These are phyloP conservation scores for Phacellophora camtschatica DNA, from an alignment of 30 jellyfish, hydroid and myxozoan species.

Conservation along the genomic window DNA sequence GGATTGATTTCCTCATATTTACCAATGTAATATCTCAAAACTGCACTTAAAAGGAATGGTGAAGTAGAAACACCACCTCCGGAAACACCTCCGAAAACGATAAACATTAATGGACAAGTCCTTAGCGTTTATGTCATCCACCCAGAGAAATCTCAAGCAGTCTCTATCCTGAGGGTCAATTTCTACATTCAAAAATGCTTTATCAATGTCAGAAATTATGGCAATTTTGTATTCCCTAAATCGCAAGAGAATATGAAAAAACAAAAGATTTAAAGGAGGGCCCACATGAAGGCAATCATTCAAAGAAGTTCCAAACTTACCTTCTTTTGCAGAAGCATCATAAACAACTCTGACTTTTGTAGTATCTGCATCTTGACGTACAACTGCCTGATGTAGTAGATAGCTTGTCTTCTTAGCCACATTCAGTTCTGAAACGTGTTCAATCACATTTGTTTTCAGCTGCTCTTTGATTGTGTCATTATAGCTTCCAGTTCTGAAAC, in stretches of 20 bases:
- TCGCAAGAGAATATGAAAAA: slow-evolving; percentile 4
- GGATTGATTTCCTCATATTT: neutral
- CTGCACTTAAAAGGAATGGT: neutral
- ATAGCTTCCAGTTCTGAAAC: neutral
- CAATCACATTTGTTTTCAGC: neutral
- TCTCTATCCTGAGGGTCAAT: neutral
- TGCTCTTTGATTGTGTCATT: neutral
- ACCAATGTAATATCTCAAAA: neutral
- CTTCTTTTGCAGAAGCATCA: neutral
- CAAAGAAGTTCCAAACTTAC: neutral
- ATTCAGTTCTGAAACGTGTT: neutral
- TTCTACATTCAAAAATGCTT: slow-evolving; percentile 15
- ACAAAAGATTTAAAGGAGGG: neutral
- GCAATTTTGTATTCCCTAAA: neutral
- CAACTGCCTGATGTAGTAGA: slow-evolving; percentile 3
- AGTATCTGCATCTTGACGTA: slow-evolving; percentile 21
- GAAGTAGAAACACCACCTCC: neutral
- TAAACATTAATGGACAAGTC: no score
- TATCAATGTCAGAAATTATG: neutral
- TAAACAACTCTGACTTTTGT: slow-evolving; percentile 27
- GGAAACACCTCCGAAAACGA: no score
- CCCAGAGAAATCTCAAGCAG: slow-evolving; percentile 13
- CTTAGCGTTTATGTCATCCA: no score
- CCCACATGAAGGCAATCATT: slow-evolving; percentile 36
- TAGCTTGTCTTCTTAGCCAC: neutral